These are phyloP conservation scores for Synergus umbraculus DNA, from an alignment of 2,888 invertebrate species.

Conservation along the genomic window DNA sequence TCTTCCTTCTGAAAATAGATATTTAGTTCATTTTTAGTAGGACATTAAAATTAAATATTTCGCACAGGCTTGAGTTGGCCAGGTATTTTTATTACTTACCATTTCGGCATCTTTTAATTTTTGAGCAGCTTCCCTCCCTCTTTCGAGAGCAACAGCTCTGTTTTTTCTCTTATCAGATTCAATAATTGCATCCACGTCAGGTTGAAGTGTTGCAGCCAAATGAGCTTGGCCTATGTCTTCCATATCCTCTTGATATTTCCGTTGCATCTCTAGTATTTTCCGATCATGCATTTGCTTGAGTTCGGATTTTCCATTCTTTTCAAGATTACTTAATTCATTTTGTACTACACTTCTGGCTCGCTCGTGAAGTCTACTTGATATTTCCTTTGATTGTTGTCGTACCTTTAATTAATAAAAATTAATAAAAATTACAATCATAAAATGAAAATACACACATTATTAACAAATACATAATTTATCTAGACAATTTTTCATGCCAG, in stretches of 20 bases:
- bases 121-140: constrained; percentile 76
- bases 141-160: constrained; percentile 70
- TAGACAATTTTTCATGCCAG: neutral
- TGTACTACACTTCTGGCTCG: constrained; percentile 79
- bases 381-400: constrained; percentile 81
- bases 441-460: too few species aligned
- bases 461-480: neutral
- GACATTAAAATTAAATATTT: neutral
- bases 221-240: constrained; percentile 79
- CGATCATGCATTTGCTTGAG: constrained; percentile 79
- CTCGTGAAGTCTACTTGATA: constrained; percentile 80
- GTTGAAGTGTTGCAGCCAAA: constrained; percentile 75
- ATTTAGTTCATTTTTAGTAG: constrained; percentile 42
- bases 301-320: constrained; percentile 78
- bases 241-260: constrained; percentile 78
- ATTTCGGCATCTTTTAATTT: constrained; percentile 63
- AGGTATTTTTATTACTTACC: constrained; percentile 27
- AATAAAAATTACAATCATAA: too few species aligned
- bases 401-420: constrained; percentile 76
- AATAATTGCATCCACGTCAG: constrained; percentile 71
- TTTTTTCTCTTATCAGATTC: constrained; percentile 64
- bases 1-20: constrained; percentile 59
- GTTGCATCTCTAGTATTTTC: constrained; percentile 78
- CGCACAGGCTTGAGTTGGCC: neutral
- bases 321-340: constrained; percentile 78